Percentiles rank a stretch among this genome's conserved stretches.
phyloP scores from a whole-genome alignment of 1,140 invertebrate species.

The Vanessa tameamea region DNA sequence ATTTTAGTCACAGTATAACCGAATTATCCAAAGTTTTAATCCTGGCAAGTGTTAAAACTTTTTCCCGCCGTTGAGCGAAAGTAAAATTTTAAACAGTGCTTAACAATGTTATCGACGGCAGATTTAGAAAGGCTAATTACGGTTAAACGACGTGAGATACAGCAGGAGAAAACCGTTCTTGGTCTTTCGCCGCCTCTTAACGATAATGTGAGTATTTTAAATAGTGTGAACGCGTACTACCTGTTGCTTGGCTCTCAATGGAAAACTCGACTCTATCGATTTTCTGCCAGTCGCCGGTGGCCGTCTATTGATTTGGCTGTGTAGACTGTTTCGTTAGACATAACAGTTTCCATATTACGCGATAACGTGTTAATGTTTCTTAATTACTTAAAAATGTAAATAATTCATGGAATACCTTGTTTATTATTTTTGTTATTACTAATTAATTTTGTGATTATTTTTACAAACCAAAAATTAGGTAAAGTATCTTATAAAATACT shows the following conservation, averaged over 20 bases:
- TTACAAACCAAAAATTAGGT: background rate
- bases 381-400: slow-evolving; percentile 12
- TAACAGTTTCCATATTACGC: slow-evolving; percentile 10
- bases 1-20: background rate
- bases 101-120: slow-evolving; percentile 66
- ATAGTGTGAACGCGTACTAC: slow-evolving; percentile 17
- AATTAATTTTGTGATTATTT: background rate
- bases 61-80: slow-evolving; percentile 55
- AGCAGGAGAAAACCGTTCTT: slow-evolving; percentile 67
- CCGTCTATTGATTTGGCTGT: slow-evolving; percentile 27
- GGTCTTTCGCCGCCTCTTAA: slow-evolving; percentile 45
- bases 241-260: slow-evolving; percentile 41
- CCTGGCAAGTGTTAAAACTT: slow-evolving; percentile 16
- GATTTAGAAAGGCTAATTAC: slow-evolving; percentile 76
- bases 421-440: background rate
- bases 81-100: slow-evolving; percentile 47
- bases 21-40: background rate
- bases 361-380: slow-evolving; percentile 1
- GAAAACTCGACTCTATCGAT: slow-evolving; percentile 31
- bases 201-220: slow-evolving; percentile 46
- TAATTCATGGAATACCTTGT: background rate
- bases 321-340: slow-evolving; percentile 15
- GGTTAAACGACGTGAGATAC: slow-evolving; percentile 69
- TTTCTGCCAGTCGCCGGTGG: slow-evolving; percentile 32
- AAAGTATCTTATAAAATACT: background rate